Base-by-base conservation (phyloP, 2,113 vertebrate genomes). In the Cyrtonyx montezumae region DNA sequence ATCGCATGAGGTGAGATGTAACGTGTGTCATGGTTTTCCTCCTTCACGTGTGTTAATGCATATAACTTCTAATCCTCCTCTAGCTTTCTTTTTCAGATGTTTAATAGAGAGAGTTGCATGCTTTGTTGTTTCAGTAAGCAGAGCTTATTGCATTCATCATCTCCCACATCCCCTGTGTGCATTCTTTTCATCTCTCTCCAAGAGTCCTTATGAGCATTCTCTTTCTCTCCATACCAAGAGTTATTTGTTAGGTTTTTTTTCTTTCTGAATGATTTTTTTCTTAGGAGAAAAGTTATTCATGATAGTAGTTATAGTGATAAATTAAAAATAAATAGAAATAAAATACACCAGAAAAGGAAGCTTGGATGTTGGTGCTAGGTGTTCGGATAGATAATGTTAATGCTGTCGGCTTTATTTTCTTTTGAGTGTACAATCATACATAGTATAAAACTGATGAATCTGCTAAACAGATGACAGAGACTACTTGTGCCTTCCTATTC, bases 51-150 rank as follows among this genome's bases (percentile, higher is more conserved):
- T 68, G 65, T 94, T 84, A 91, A 84, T 94, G 87, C 89, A 71
- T 90, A 91, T 95, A 95, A 95, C 94, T 91, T 71, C 93, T 96
- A 96, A 95, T 92, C 81, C 65, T 91, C 91, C 82, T 76, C 82
- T 46, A 91, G 94, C 93, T 95, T 90, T 78, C 93, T 92, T 96
- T 96, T 92, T 56, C 91, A 94, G 87, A 93, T 91, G 32, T 77
- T 19, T 92, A 43, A 12, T 83, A 86, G 23, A 79, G 59, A 40
- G 46, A 84, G 23, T 87, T 96, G 94, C 94, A 94, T 94, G 91
- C 53, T 88, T 89, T 74, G 43, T 93, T 78, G 65, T 93, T 94
- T 90, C 61, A 86, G 56, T 91, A 85, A 69, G 36, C 85, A 91
- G 87, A 94, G 84, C 93, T 93, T 87, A 85, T 36, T 94, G 87